Evolutionary conservation across 1,140 invertebrate species (phyloP).

Genomic region (Phortica variegata): DNA sequence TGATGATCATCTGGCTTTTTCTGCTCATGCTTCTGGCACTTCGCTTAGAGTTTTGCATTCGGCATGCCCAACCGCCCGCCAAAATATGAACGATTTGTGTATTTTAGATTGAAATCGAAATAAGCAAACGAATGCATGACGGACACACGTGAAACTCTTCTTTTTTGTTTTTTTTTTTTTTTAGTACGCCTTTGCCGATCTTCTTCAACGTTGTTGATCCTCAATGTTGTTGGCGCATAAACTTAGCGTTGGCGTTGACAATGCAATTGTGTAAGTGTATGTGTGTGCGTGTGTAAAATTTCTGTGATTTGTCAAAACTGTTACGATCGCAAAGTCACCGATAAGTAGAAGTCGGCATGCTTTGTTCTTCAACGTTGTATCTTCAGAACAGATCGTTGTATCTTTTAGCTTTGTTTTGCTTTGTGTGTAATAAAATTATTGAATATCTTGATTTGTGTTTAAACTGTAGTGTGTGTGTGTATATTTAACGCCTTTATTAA

Average conservation of each 20-base stretch:
- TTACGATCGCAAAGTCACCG: constrained; percentile 53
- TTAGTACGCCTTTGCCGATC: too few relatives aligned
- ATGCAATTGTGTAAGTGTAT: constrained; percentile 2
- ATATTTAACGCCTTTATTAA: too few relatives aligned
- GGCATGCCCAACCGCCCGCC: constrained; percentile 16
- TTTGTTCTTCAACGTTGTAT: constrained; percentile 7
- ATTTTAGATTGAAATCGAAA: constrained; percentile 55
- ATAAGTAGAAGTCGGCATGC: too few relatives aligned
- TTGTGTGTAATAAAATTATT: constrained; percentile 41
- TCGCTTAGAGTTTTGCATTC: constrained; percentile 11
- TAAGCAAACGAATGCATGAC: too few relatives aligned
- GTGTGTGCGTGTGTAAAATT: constrained; percentile 19
- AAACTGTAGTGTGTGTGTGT: too few relatives aligned
- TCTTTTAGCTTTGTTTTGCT: neutral
- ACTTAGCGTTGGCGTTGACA: too few relatives aligned
- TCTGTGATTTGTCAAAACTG: constrained; percentile 51
- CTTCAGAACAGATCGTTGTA: neutral
- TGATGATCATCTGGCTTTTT: constrained; percentile 16
- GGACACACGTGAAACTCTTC: too few relatives aligned
- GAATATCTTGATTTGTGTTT: constrained; percentile 45
- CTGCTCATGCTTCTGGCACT: constrained; percentile 6
- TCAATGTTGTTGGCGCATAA: too few relatives aligned
- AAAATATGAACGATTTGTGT: constrained; percentile 54
- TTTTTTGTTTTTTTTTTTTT: too few relatives aligned
- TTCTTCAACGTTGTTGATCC: too few relatives aligned